Base-by-base conservation (phyloP, 2,113 vertebrate genomes). In the Coturnix japonica region DNA sequence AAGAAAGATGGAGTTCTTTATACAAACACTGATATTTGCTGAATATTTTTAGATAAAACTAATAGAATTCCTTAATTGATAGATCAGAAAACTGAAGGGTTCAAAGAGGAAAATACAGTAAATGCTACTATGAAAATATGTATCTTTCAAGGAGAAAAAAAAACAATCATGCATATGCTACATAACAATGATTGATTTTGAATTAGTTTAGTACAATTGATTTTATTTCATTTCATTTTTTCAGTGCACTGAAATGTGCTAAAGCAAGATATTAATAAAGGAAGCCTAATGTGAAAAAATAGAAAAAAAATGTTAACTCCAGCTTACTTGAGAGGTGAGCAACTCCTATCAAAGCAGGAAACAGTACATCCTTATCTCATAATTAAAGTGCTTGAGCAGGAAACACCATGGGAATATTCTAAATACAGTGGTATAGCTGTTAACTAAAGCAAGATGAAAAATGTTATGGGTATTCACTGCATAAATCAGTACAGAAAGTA, bases 321-420 rank as follows among this genome's bases (percentile, higher is more conserved):
- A 92, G 46, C 88, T 84, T 78, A 81, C 63, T 81, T 54, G 35
- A 93, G 81, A 92, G 81, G 35, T 84, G 25, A 90, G 70, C 17
- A 89, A 76, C 66, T 95, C 74, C 74, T 93, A 69, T 84, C 89
- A 88, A 73, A 89, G 71, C 31, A 92, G 74, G 89, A 95, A 95
- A 93, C 54, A 67, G 46, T 77, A 82, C 94, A 65, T 53, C n/a
- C 61, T 95, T 88, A 90, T 91, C 87, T 94, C 65, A 69, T 94
- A 94, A 95, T 92, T 91, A 87, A 92, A 96, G 64, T 70, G 56
- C 84, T 81, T 85, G 56, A 95, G 60, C 56, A 83, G 69, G 33
- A 85, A 94, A 85, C 44, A 89, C 39, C 69, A 60, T 18, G 63
- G 71, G 77, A 92, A 85, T 63, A 91, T 39, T 64, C 67, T 80